phyloP scores from a whole-genome alignment of 92 coral and sea anemone genomes.

The Siderastrea radians region DNA sequence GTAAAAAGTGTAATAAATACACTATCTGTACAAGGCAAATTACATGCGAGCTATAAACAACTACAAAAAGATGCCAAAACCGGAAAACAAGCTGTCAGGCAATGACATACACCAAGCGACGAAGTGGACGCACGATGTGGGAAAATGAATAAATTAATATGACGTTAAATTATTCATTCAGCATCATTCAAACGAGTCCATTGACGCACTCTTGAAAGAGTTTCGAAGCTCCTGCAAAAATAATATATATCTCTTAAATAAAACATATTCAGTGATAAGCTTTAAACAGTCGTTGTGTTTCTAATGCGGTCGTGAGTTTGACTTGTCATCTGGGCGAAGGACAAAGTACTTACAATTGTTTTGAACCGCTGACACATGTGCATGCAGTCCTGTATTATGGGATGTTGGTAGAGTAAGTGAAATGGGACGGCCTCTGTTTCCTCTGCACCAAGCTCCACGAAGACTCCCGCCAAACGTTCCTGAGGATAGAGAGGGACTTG shows the following conservation, averaged over 20 bases:
- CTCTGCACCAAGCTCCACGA: constrained; percentile 89
- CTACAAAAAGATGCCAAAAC: not conserved
- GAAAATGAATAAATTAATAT: constrained; percentile 13
- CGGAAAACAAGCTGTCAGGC: not conserved
- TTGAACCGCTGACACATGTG: constrained; percentile 88
- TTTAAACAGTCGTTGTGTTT: not conserved
- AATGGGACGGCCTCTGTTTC: constrained; percentile 89
- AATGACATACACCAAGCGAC: not conserved
- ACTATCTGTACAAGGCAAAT: constrained; percentile 4
- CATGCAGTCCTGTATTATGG: constrained; percentile 94
- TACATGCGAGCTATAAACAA: not conserved
- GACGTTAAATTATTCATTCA: not conserved
- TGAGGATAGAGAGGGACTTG: constrained; percentile 25
- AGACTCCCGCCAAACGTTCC: constrained; percentile 90
- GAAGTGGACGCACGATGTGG: not conserved
- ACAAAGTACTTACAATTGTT: constrained; percentile 72
- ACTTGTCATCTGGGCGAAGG: not conserved
- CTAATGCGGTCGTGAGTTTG: not conserved
- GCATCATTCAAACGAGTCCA: constrained; percentile 16
- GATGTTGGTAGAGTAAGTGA: constrained; percentile 94
- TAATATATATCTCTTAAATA: not conserved
- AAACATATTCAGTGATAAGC: not conserved
- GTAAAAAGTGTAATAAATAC: not conserved
- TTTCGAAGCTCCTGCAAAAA: constrained; percentile 42
- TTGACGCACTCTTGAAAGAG: constrained; percentile 14